phyloP scores from a whole-genome alignment of 2,888 invertebrate species.

The Noctua pronuba region DNA sequence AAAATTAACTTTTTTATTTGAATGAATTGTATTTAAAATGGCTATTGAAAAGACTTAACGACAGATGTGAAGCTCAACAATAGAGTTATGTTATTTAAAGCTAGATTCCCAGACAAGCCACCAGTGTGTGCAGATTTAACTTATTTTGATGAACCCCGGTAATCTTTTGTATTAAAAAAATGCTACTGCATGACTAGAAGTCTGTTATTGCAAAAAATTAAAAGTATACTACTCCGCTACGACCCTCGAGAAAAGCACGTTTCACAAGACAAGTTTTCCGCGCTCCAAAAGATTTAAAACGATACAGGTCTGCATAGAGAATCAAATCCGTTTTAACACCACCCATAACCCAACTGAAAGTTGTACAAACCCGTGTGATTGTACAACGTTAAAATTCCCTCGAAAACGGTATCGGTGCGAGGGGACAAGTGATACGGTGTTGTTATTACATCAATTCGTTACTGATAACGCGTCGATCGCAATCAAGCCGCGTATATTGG shows the following conservation, averaged over 20 bases:
- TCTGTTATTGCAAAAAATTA: neutral
- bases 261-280: neutral
- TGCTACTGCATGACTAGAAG: neutral
- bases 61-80: neutral
- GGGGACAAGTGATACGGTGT: slow-evolving; percentile 80
- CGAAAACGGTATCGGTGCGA: slow-evolving; percentile 70
- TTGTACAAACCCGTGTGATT: slow-evolving; percentile 40
- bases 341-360: slow-evolving; percentile 23
- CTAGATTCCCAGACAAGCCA: neutral
- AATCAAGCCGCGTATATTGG: slow-evolving; percentile 83
- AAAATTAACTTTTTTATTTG: slow-evolving; percentile 23
- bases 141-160: neutral
- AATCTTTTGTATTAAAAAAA: neutral
- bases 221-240: neutral
- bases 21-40: neutral
- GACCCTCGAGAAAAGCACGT: neutral
- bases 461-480: slow-evolving; percentile 83
- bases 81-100: slow-evolving; percentile 7
- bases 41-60: neutral
- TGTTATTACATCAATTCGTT: slow-evolving; percentile 86
- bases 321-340: slow-evolving; percentile 11
- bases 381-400: slow-evolving; percentile 62
- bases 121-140: neutral
- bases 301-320: neutral
- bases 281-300: neutral